Percentiles rank a stretch among this genome's conserved stretches.
phyloP scores from a whole-genome alignment of 53 echinoderm and acorn worm genomes.

The Antedon mediterranea region DNA sequence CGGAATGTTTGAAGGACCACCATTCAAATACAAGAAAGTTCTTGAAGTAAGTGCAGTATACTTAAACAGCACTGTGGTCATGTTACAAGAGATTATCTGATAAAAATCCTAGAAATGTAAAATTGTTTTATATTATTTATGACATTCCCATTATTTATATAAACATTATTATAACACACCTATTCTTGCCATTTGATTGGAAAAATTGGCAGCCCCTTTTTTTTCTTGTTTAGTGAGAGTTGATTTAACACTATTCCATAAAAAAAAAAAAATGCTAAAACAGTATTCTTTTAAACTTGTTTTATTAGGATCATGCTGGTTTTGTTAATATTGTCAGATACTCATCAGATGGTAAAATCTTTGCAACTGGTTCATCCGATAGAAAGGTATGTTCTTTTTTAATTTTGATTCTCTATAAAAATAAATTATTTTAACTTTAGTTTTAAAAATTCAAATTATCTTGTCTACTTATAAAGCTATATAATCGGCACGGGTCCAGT shows the following conservation, averaged over 20 bases:
- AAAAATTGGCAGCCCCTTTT: no score
- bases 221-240: background rate
- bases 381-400: conserved; percentile 22
- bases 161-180: no score
- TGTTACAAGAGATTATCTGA: no score
- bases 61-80: no score
- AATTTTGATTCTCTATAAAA: no score
- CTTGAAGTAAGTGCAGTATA: conserved; percentile 32
- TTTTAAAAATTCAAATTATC: no score
- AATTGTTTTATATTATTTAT: no score
- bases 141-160: no score
- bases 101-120: no score
- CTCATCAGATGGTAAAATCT: conserved; percentile 51
- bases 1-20: conserved; percentile 44
- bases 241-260: background rate
- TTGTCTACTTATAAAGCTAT: no score
- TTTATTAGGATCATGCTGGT: conserved; percentile 35
- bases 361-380: conserved; percentile 40
- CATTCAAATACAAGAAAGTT: conserved; percentile 32
- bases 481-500: background rate
- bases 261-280: background rate
- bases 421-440: no score
- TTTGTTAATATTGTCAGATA: conserved; percentile 49
- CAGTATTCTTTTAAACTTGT: background rate
- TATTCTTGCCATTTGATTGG: no score